Conservation (phyloP, 2,113 vertebrate species). For the Larimichthys polyactis region DNA sequence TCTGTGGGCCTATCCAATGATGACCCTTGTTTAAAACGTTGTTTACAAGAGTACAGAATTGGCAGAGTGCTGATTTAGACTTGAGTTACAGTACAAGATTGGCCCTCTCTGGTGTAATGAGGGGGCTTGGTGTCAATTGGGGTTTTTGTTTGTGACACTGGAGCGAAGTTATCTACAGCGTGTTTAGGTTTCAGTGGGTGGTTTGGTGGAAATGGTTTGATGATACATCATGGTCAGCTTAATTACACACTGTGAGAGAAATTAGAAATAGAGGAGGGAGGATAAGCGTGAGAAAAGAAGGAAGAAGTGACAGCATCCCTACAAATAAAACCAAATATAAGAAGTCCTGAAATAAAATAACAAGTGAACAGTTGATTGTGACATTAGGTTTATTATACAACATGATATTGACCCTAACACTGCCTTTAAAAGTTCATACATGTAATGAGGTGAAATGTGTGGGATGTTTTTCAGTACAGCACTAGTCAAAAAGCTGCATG, state of each 20-base stretch:
- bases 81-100: neutral
- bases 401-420: no score
- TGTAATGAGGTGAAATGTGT: neutral
- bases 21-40: neutral
- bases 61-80: conserved; percentile 9
- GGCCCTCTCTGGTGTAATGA: conserved; percentile 21
- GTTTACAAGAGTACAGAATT: conserved; percentile 1
- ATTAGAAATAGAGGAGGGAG: neutral
- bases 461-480: neutral
- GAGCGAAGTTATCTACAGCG: conserved; percentile 35
- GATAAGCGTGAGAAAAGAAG: conserved; percentile 5
- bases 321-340: neutral
- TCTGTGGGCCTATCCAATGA: neutral
- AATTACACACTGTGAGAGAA: conserved; percentile 21
- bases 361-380: neutral
- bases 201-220: conserved; percentile 13
- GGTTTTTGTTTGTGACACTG: conserved; percentile 36
- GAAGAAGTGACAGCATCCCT: neutral
- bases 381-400: neutral
- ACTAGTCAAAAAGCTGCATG: neutral
- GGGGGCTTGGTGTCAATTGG: conserved; percentile 2
- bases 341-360: neutral
- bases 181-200: conserved; percentile 26
- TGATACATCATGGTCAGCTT: conserved; percentile 39
- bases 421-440: no score